Evolutionary conservation across 2,113 vertebrate genomes (phyloP).

Genomic region (Speoplatyrhinus poulsoni): DNA sequence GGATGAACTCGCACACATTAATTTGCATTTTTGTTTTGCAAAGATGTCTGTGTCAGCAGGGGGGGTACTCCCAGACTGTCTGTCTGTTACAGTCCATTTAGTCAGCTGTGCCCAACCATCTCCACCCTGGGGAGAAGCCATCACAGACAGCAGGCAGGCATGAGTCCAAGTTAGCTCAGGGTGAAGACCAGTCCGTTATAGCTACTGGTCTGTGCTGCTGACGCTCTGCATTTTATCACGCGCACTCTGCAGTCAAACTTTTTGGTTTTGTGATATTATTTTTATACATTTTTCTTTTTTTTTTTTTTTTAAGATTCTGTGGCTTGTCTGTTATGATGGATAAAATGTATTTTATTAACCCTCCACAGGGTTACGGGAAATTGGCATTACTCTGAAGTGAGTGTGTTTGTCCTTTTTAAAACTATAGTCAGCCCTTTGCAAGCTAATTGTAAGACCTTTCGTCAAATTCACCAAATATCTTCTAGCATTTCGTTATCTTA

Average conservation of each 20-base stretch:
- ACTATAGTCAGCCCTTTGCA: no score
- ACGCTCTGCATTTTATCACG: conserved; percentile 34
- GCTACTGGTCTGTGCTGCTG: conserved; percentile 11
- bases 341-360: conserved; percentile 3
- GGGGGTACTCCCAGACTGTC: neutral
- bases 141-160: conserved; percentile 32
- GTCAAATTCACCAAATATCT: no score
- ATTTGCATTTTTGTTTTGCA: conserved; percentile 57
- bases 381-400: neutral
- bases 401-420: neutral
- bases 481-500: no score
- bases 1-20: conserved; percentile 17
- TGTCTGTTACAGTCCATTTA: conserved; percentile 37
- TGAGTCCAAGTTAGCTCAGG: conserved; percentile 16
- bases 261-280: no score
- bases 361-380: neutral
- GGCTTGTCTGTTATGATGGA: neutral
- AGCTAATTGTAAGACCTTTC: no score
- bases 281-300: no score
- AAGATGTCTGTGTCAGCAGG: conserved; percentile 17
- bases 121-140: conserved; percentile 35
- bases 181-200: neutral
- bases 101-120: conserved; percentile 11
- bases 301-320: neutral
- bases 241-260: conserved; percentile 21